Evolutionary conservation across 2,888 invertebrate species (phyloP), one percentile per base, ranked within the genome.

Genomic region (Capitulum mitella): DNA sequence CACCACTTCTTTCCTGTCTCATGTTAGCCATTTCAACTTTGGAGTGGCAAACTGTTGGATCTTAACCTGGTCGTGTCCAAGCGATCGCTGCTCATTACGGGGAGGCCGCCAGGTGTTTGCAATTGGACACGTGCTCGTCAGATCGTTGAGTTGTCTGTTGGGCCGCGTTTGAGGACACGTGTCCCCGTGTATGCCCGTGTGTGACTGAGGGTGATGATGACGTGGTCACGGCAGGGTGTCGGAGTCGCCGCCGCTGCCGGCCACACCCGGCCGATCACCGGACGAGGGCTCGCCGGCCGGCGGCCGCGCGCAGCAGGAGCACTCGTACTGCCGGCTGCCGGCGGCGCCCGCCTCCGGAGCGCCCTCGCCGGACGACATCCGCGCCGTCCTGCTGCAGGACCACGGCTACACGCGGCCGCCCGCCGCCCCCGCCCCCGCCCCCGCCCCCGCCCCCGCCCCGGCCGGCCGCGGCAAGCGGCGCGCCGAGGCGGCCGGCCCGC

Each of bases 401-500:
- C 79, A 78, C 77, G 79, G 79, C 54, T 78, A 79, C 77, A 77
- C 77, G 22, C 29, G 40, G 40, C 46, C 29, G 12, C 34, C 75
- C 12, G 37, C 70, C n/a, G n/a, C 58, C n/a, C 32, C 34, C 64
- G 64, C 37, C 64, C n/a, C 37, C 34, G 34, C 37, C 34, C 5
- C 64, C 37, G 51, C 22, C 48, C 51, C 32, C n/a, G 61, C 48
- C 26, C 26, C n/a, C 14, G 54, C 37, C 43, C n/a, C 54, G 22
- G 37, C 48, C 22, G 58, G 34, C 3, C 51, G 58, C 34, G 76
- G 46, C 29, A 76, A 58, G 32, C 76, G n/a, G 75, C n/a, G 48
- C 29, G 54, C 29, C 3, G 70, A 46, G 34, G 8, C 37, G 34
- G 70, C 37, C 70, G 70, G 22, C 34, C 82, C 82, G 58, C 78